A percentile compares a stretch with the other conserved stretches of the same genome.
Evolutionary conservation across 2,113 vertebrate genomes (phyloP).

Genomic region (Protomyctophum bolini): DNA sequence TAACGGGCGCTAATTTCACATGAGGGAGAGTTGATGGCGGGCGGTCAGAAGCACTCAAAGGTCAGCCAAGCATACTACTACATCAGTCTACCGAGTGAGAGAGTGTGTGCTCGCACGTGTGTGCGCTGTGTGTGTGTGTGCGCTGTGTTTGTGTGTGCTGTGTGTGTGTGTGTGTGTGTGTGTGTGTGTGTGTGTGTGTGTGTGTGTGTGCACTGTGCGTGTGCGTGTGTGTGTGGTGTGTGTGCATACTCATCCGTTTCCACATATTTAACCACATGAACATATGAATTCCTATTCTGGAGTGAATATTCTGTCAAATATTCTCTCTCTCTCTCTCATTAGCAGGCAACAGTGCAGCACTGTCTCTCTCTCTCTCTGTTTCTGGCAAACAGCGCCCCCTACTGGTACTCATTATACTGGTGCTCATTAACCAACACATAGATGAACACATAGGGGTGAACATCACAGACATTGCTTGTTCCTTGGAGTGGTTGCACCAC

Average conservation of each 20-base stretch:
- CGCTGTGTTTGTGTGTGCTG: not conserved
- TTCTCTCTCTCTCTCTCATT: no score
- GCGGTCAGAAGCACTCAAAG: conserved; percentile 63
- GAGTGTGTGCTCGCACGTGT: not conserved
- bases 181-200: not conserved
- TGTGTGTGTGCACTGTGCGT: not conserved
- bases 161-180: not conserved
- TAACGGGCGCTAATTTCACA: conserved; percentile 72
- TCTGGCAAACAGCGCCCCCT: no score
- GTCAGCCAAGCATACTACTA: conserved; percentile 45
- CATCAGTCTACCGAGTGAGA: not conserved
- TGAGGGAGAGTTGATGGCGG: conserved; percentile 59
- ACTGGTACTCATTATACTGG: no score
- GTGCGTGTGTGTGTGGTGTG: not conserved
- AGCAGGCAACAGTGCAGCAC: no score
- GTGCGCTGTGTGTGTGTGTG: not conserved
- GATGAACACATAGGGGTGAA: no score
- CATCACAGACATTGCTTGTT: no score
- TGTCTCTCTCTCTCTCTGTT: no score
- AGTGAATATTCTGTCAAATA: no score
- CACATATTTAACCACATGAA: no score
- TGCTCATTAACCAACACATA: no score
- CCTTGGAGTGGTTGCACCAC: no score
- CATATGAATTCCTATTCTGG: no score
- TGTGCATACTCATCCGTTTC: not conserved